Conservation (phyloP, 2,113 vertebrate genomes). For the Colistium nudipinnis region DNA sequence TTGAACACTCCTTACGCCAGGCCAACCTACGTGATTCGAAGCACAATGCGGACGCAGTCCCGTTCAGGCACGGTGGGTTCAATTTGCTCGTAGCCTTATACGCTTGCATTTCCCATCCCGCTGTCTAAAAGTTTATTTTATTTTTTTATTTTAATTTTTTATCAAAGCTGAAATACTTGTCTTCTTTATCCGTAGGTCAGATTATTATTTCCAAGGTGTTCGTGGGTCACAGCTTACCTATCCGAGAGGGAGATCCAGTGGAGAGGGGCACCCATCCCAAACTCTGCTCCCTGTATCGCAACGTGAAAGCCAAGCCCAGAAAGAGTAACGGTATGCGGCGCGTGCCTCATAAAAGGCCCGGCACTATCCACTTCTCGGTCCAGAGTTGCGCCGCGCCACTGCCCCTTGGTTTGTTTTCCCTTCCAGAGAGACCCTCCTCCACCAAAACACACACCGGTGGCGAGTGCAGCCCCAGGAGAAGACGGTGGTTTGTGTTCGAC, state of each 20-base stretch:
- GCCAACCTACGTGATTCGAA: constrained; percentile 48
- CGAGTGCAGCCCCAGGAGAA: constrained; percentile 72
- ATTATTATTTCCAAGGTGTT: constrained; percentile 85
- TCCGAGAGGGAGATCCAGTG: constrained; percentile 64
- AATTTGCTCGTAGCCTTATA: neutral
- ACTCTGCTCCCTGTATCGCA: constrained; percentile 82
- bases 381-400: neutral
- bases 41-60: constrained; percentile 55
- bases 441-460: constrained; percentile 60
- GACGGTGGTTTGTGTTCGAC: constrained; percentile 87
- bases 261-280: constrained; percentile 74
- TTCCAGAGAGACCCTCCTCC: constrained; percentile 57
- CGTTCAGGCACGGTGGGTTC: constrained; percentile 79
- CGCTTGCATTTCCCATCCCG: neutral
- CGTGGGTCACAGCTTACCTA: constrained; percentile 79
- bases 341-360: neutral
- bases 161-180: constrained; percentile 15
- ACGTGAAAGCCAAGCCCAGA: constrained; percentile 66
- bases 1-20: constrained; percentile 72
- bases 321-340: constrained; percentile 33
- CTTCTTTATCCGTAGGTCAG: constrained; percentile 74
- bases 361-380: neutral
- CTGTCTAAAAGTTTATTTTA: neutral
- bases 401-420: constrained; percentile 12
- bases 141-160: neutral